Percentiles rank a stretch among this genome's conserved stretches.
These are phyloP conservation scores for Sturnira hondurensis DNA, from an alignment of 2,113 vertebrate genomes.

Conservation along the genomic window DNA sequence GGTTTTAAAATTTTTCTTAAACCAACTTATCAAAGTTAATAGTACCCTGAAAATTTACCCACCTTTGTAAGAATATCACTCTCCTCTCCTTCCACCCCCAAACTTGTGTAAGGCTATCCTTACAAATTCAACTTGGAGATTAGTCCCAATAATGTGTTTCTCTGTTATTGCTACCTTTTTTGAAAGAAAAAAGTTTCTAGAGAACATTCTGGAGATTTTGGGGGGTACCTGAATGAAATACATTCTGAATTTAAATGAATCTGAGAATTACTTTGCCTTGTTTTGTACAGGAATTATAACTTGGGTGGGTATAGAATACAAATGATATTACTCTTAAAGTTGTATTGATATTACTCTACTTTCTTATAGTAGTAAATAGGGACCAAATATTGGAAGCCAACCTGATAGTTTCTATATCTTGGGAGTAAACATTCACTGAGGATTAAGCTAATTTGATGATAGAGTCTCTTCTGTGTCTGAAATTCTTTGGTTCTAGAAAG, in stretches of 20 bases:
- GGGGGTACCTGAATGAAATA: not conserved
- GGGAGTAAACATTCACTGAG: not conserved
- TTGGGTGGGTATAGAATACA: not conserved
- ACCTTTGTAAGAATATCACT: not conserved
- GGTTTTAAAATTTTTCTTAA: not conserved
- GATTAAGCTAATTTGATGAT: not conserved
- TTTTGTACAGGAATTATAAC: not conserved
- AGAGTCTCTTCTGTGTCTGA: not conserved
- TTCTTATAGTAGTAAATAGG: not conserved
- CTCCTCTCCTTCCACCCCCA: not conserved
- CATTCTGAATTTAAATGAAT: not conserved
- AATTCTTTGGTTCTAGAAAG: not conserved
- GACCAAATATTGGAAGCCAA: not conserved
- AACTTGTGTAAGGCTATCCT: not conserved
- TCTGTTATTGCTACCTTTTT: not conserved
- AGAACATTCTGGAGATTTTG: not conserved
- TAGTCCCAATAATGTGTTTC: not conserved
- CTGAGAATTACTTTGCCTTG: not conserved
- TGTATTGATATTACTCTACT: not conserved
- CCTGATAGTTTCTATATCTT: not conserved
- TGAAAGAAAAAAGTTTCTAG: not conserved
- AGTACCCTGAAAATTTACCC: not conserved
- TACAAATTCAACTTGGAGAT: not conserved
- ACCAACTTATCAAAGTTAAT: not conserved
- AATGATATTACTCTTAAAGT: not conserved